Percentiles rank a stretch among this genome's conserved stretches.
Evolutionary conservation across 2,888 invertebrate genomes (phyloP).

Genomic region (Shargacucullia verbasci): DNA sequence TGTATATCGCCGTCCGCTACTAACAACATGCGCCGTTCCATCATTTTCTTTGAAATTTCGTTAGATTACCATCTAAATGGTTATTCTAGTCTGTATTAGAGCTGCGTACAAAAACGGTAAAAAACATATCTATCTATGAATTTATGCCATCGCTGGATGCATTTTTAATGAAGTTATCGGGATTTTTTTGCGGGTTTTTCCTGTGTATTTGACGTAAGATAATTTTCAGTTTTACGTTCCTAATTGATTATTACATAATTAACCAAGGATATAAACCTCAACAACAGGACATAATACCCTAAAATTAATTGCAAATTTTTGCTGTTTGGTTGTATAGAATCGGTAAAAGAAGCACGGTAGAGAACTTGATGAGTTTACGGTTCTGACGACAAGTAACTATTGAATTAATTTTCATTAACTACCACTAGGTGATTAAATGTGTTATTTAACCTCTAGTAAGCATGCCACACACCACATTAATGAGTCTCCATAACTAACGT

Average conservation of each 20-base stretch:
- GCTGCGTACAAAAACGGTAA: slow-evolving; percentile 42
- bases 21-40: slow-evolving; percentile 37
- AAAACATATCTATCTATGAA: slow-evolving; percentile 21
- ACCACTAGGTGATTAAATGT: slow-evolving; percentile 4
- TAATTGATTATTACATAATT: too few species aligned
- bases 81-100: slow-evolving; percentile 38
- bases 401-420: not conserved
- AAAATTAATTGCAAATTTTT: too few species aligned
- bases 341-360: too few species aligned
- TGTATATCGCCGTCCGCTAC: slow-evolving; percentile 39
- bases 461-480: slow-evolving; percentile 7
- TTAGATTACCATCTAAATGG: slow-evolving; percentile 53
- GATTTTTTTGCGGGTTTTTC: slow-evolving; percentile 11
- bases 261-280: too few species aligned
- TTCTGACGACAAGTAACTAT: not conserved
- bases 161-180: slow-evolving; percentile 3
- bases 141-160: slow-evolving; percentile 9
- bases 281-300: too few species aligned
- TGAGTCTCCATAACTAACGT: slow-evolving; percentile 13
- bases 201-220: not conserved
- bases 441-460: not conserved
- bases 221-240: too few species aligned
- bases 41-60: slow-evolving; percentile 51
- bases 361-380: not conserved
- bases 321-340: too few species aligned